Percentiles rank a stretch among this genome's conserved stretches.
Conservation (phyloP, 2,888 invertebrate species). For the Troides aeacus region DNA sequence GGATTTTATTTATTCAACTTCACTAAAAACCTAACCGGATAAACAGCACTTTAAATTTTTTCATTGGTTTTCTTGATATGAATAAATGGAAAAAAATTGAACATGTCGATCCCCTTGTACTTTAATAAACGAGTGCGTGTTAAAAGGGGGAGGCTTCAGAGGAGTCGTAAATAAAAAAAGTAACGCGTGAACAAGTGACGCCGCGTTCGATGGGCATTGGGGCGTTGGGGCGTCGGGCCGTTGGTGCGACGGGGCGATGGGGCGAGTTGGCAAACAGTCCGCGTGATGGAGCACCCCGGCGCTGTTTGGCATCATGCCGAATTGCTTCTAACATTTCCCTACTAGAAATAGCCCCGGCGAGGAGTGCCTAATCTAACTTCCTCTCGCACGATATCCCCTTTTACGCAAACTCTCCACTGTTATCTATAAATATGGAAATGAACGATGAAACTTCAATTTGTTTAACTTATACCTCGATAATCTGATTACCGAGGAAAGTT, state of each 20-base stretch:
- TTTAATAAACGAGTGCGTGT: too few relatives aligned
- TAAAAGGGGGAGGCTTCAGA: neutral
- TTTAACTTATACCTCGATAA: too few relatives aligned
- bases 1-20: too few relatives aligned
- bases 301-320: slow-evolving; percentile 39
- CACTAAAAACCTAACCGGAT: too few relatives aligned
- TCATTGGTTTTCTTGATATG: too few relatives aligned
- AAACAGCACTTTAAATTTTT: too few relatives aligned
- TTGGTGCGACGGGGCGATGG: neutral
- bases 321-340: slow-evolving; percentile 32
- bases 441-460: too few relatives aligned
- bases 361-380: slow-evolving; percentile 16
- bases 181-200: slow-evolving; percentile 10
- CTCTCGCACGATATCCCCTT: neutral
- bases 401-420: neutral
- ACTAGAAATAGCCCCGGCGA: slow-evolving; percentile 15
- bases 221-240: too few relatives aligned
- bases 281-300: slow-evolving; percentile 35
- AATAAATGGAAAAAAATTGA: too few relatives aligned
- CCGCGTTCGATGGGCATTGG: slow-evolving; percentile 1
- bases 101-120: too few relatives aligned
- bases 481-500: too few relatives aligned
- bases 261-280: slow-evolving; percentile 20
- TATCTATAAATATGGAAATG: too few relatives aligned
- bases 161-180: slow-evolving; percentile 1